A percentile compares a stretch with the other conserved stretches of the same genome.
Evolutionary conservation across 2,113 vertebrate genomes (phyloP).

Genomic region (Lophotis ruficrista): DNA sequence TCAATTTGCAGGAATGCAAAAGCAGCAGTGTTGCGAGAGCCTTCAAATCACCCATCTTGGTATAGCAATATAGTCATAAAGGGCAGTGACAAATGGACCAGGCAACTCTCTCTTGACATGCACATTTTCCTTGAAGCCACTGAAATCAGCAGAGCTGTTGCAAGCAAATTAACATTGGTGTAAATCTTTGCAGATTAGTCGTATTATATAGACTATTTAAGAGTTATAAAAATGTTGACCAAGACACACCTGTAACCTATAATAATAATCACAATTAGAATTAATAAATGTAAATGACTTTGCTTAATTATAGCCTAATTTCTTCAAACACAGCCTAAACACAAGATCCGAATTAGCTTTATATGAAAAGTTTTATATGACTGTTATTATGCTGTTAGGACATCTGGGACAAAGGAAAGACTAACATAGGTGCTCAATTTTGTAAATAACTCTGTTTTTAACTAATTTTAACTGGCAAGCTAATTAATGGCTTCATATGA

Average conservation of each 20-base stretch:
- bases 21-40: not conserved
- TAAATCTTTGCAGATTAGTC: not conserved
- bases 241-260: not conserved
- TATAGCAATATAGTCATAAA: not conserved
- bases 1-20: not conserved
- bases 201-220: not conserved
- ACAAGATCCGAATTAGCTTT: not conserved
- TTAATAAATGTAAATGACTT: not conserved
- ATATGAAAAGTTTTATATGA: not conserved
- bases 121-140: not conserved
- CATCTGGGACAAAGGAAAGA: not conserved
- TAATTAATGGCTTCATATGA: not conserved
- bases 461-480: not conserved
- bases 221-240: not conserved
- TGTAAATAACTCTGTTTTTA: not conserved
- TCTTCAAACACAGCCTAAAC: not conserved
- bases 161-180: not conserved
- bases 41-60: not conserved
- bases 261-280: not conserved
- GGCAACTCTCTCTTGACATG: not conserved
- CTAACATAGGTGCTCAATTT: not conserved
- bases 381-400: not conserved
- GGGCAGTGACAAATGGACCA: not conserved
- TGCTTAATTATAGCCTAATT: not conserved
- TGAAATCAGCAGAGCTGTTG: not conserved